Base-by-base conservation (phyloP, 1,140 invertebrate genomes). In the Aphidius ervi region DNA sequence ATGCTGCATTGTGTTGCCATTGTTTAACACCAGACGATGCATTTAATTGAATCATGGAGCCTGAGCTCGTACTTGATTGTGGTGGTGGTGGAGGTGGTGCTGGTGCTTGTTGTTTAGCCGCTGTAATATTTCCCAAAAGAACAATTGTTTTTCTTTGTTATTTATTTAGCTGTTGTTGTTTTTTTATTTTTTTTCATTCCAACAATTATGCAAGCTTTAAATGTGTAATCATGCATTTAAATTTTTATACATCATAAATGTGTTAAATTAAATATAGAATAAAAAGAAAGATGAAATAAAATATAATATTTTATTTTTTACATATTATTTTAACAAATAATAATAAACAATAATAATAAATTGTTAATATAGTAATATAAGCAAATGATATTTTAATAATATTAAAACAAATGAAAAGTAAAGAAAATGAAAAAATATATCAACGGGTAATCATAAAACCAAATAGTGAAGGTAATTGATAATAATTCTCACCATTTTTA, bases 401-500 rank as follows among this genome's bases (percentile, higher is more conserved):
- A 31, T 31, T 31, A 31, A 31, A 31, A 31, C 23, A 31, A 31
- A 31, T 31, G 23, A 31, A 31, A 16, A 16, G 16, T 16, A 16
- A 16, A 16, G 16, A 16, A 16, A 16, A 16, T 16, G 16, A 16
- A 16, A 16, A 16, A 16, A 16, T 16, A 40, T 56, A 37, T 47
- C 47, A 47, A 45, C 65, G 60, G 52, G 58, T 64, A 9, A 56
- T 39, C n/a, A 55, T 58, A 46, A 67, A 60, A 54, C 60, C 59
- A 52, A 61, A 43, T 31, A 60, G 10, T 9, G 50, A 41, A 8
- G 9, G 31, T 46, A 41, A 50, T 59, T 50, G 37, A n/a, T 52
- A 46, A 23, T 66, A 46, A 16, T 48, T 65, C 74, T 80, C 70
- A 82, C 81, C 81, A 55, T 77, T 76, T 79, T 77, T 84, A 68